Conservation (phyloP, 2,888 invertebrate species). For the Thymelicus sylvestris region DNA sequence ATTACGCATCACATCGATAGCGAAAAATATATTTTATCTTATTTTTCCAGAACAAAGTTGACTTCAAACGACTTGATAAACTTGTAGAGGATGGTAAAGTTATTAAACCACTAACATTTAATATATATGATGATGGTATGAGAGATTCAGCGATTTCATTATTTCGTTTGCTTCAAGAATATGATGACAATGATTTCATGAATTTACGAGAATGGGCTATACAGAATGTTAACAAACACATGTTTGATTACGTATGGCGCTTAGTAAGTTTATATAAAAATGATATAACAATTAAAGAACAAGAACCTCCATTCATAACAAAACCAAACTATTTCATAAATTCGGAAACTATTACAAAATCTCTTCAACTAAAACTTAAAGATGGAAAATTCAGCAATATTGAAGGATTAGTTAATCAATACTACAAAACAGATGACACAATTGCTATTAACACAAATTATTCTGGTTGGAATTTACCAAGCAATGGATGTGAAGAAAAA, state of each 20-base stretch:
- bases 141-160: slow-evolving; percentile 74
- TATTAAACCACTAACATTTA: slow-evolving; percentile 72
- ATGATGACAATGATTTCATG: slow-evolving; percentile 63
- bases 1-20: no score
- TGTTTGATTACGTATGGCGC: slow-evolving; percentile 75
- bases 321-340: slow-evolving; percentile 75
- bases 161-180: slow-evolving; percentile 70
- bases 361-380: slow-evolving; percentile 59
- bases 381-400: slow-evolving; percentile 50
- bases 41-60: slow-evolving; percentile 59
- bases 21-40: no score
- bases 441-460: slow-evolving; percentile 70
- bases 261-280: slow-evolving; percentile 70
- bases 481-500: slow-evolving; percentile 75
- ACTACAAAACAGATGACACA: slow-evolving; percentile 52
- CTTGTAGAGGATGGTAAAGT: slow-evolving; percentile 59
- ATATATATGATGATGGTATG: slow-evolving; percentile 75
- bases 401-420: slow-evolving; percentile 57
- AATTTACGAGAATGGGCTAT: slow-evolving; percentile 68
- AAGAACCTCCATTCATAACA: slow-evolving; percentile 74
- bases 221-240: slow-evolving; percentile 74
- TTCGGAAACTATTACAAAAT: slow-evolving; percentile 68
- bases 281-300: slow-evolving; percentile 51
- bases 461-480: slow-evolving; percentile 79
- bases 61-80: slow-evolving; percentile 54